Evolutionary conservation across 1,140 invertebrate species (phyloP).

Genomic region (Mactra quadrangularis): DNA sequence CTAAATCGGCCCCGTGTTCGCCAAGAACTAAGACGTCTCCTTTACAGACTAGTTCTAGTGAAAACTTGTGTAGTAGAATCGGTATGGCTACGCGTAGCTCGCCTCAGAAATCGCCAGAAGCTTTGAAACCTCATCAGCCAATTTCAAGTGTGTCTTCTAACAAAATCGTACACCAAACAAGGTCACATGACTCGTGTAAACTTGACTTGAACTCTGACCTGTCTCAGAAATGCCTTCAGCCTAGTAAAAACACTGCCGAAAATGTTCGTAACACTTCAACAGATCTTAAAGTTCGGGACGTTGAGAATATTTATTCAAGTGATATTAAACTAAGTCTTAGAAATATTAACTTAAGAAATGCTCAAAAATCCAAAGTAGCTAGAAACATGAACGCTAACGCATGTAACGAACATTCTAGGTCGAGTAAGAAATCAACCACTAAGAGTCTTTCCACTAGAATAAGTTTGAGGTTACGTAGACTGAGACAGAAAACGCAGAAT

Average conservation of each 20-base stretch:
- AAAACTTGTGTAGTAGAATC: constrained; percentile 32
- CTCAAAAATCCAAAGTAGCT: constrained; percentile 1
- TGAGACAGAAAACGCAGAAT: constrained; percentile 46
- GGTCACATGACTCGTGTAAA: neutral
- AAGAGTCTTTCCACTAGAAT: constrained; percentile 58
- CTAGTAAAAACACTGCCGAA: constrained; percentile 38
- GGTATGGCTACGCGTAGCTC: constrained; percentile 71
- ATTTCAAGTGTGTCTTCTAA: neutral
- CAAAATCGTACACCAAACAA: constrained; percentile 18
- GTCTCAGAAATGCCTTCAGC: constrained; percentile 43
- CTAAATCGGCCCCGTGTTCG: constrained; percentile 7
- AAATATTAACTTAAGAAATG: constrained; percentile 48
- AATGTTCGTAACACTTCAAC: constrained; percentile 24
- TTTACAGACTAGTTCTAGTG: constrained; percentile 40
- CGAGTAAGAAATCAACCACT: constrained; percentile 3
- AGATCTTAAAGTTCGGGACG: constrained; percentile 36
- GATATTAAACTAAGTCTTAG: constrained; percentile 35
- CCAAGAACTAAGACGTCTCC: constrained; percentile 19
- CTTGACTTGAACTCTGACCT: neutral
- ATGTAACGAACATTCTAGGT: neutral
- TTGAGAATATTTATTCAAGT: constrained; percentile 44
- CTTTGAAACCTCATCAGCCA: neutral
- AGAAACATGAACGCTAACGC: constrained; percentile 43
- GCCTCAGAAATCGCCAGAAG: constrained; percentile 40
- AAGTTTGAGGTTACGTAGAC: constrained; percentile 44